Conservation (phyloP, 2,113 vertebrate species). For the Tychaedon coryphoeus region DNA sequence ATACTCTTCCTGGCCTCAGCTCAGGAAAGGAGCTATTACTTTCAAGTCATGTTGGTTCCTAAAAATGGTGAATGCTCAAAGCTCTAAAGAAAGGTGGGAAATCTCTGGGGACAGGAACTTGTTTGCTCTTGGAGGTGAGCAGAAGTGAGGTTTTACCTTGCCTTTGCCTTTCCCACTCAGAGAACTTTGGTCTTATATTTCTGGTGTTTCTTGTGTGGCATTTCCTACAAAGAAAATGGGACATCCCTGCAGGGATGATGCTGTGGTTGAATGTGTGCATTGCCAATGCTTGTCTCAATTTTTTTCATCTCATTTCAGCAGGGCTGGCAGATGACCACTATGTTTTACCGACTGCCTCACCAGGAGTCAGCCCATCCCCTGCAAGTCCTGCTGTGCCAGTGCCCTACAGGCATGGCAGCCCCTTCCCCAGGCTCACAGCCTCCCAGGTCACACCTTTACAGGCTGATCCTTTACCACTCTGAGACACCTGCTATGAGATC, state of each 20-base stretch:
- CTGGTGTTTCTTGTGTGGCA: neutral
- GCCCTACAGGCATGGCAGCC: neutral
- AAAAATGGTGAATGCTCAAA: neutral
- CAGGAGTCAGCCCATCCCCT: neutral
- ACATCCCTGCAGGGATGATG: neutral
- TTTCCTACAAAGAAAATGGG: neutral
- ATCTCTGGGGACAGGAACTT: neutral
- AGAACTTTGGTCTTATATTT: neutral
- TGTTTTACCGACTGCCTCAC: neutral
- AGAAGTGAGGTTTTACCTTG: neutral
- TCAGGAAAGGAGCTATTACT: neutral
- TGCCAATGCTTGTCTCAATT: neutral
- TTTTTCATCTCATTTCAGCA: neutral
- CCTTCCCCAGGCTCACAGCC: neutral
- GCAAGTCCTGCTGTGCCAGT: neutral
- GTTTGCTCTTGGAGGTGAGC: neutral
- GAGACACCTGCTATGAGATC: neutral
- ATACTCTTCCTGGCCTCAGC: neutral
- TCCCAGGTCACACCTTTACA: neutral
- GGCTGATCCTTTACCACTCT: neutral
- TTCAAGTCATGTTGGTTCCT: rapidly evolving
- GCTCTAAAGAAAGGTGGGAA: neutral
- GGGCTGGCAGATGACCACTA: neutral
- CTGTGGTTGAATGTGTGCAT: neutral
- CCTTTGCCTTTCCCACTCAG: neutral